Evolutionary conservation across 2,888 invertebrate species (phyloP).

Genomic region (Trichopria drosophilae): DNA sequence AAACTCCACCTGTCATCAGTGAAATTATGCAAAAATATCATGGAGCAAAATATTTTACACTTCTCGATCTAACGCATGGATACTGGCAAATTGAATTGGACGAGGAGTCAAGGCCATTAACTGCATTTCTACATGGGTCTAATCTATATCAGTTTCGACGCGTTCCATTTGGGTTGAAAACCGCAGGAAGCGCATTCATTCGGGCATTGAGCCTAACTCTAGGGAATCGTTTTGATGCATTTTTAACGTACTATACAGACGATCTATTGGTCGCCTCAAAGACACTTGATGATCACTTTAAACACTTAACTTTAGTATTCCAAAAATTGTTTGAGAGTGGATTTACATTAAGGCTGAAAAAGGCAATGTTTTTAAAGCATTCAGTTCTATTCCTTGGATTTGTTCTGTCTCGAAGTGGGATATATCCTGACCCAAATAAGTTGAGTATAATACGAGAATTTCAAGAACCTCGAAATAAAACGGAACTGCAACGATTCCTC

Average conservation of each 20-base stretch:
- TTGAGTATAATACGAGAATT: constrained; percentile 10
- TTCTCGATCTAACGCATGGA: constrained; percentile 36
- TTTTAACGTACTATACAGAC: constrained; percentile 42
- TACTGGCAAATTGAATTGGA: constrained; percentile 41
- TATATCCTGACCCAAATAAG: too few species aligned
- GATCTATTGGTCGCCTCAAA: constrained; percentile 42
- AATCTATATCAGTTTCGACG: constrained; percentile 39
- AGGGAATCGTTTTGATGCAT: constrained; percentile 37
- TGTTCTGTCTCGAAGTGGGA: too few species aligned
- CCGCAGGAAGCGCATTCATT: constrained; percentile 37
- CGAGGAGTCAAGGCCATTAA: constrained; percentile 28
- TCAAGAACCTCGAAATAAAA: constrained; percentile 8
- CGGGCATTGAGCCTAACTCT: constrained; percentile 32
- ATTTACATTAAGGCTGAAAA: constrained; percentile 39
- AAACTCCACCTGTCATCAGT: constrained; percentile 29
- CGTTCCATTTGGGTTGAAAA: constrained; percentile 44
- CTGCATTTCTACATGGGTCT: constrained; percentile 33
- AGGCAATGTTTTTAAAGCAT: constrained; percentile 31
- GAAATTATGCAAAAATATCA: constrained; percentile 37
- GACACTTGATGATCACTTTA: constrained; percentile 35
- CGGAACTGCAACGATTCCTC: constrained; percentile 21
- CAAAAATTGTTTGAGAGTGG: constrained; percentile 25
- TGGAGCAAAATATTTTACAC: constrained; percentile 30
- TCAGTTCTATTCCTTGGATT: too few species aligned
- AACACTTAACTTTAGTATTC: constrained; percentile 36